Conservation (phyloP, 2,113 vertebrate genomes). For the Sinosuthora webbiana region DNA sequence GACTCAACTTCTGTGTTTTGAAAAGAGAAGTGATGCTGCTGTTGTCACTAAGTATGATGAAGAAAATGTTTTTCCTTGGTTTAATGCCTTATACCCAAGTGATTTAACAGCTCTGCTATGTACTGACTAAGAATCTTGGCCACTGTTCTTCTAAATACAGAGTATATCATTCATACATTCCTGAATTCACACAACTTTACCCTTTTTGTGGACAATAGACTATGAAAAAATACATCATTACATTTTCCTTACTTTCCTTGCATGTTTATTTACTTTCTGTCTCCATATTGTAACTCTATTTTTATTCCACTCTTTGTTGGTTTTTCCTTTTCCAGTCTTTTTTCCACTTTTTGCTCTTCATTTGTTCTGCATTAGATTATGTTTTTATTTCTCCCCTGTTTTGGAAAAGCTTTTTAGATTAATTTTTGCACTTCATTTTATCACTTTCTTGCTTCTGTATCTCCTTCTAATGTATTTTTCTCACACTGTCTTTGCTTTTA, state of each 20-base stretch:
- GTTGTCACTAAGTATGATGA: background rate
- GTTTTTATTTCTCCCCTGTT: background rate
- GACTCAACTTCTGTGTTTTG: background rate
- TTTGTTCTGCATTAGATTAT: background rate
- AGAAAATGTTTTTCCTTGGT: background rate
- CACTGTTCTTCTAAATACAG: background rate
- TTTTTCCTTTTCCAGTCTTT: background rate
- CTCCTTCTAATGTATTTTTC: background rate
- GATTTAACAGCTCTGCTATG: slow-evolving; percentile 25
- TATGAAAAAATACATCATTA: background rate
- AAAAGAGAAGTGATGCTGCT: background rate
- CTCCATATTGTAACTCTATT: background rate
- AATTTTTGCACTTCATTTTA: slow-evolving; percentile 16
- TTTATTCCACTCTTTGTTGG: background rate
- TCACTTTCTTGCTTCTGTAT: background rate
- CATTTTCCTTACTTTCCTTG: background rate
- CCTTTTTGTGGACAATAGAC: background rate
- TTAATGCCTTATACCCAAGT: background rate
- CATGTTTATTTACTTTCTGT: background rate
- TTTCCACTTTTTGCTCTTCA: background rate
- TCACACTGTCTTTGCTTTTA: background rate
- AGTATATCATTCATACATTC: background rate
- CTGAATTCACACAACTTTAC: background rate
- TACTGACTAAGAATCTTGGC: slow-evolving; percentile 25
- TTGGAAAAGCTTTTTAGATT: slow-evolving; percentile 16